Evolutionary conservation across 2,797 vertebrate species (phyloP), one percentile per base, ranked within the genome.

Genomic region (Esox lucius): DNA sequence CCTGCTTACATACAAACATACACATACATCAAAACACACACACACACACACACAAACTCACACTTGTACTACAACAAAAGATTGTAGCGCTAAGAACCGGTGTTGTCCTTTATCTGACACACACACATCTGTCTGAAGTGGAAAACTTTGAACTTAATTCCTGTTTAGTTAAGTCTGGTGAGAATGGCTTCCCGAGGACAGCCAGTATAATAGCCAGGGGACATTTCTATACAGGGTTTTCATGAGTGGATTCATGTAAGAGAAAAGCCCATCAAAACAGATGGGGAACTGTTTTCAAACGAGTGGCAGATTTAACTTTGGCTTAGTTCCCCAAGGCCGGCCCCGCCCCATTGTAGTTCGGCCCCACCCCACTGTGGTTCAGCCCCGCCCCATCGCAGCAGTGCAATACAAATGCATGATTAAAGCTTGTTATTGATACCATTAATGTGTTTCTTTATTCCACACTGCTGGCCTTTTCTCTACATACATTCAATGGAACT

Each of bases 151-250:
- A 83, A 66, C 77, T 85, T 80, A 90, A 80, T 80, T 80, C 74
- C 81, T 77, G 74, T 68, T 73, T 64, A 68, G 70, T 80, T 68
- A 80, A 70, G 74, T 80, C 76, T 80, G 78, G 80, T 81, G 78
- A 85, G 85, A 87, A 89, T 87, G 72, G 65, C 49, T 77, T 75
- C 72, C 71, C 71, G 31, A 78, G 74, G 75, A 84, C 82, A 85
- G 68, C 49, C 56, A 70, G 77, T 28, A 74, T 81, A 82, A 89
- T 76, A 83, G 75, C 68, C 77, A 80, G 83, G 12, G 22, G 59
- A 78, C 78, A 80, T 86, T 84, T 86, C 64, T 81, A 76, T 79
- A 69, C 72, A 62, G 70, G 64, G 75, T 80, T 84, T 80, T 78
- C 76, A 76, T 74, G 75, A 76, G 62, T 66, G 79, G 84, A 79